phyloP scores from a whole-genome alignment of 2,797 vertebrate species.

The Xiphorhynchus erythropygius region DNA sequence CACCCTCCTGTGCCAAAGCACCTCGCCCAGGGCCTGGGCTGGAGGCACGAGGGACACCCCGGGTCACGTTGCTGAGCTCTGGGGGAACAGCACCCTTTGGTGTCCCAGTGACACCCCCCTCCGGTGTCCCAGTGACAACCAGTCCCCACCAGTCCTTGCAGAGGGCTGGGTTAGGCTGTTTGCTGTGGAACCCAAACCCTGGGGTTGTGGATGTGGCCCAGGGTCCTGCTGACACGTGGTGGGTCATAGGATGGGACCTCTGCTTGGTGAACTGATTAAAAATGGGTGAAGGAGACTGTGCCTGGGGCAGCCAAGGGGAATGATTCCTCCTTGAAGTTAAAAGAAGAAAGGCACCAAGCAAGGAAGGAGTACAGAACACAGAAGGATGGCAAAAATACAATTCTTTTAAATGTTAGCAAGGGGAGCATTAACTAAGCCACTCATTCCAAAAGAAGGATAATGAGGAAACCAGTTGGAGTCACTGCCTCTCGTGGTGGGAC shows the following conservation, averaged over 20 bases:
- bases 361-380: neutral
- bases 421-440: neutral
- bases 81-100: neutral
- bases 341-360: neutral
- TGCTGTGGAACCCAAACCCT: fast-evolving
- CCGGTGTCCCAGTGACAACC: neutral
- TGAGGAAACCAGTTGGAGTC: neutral
- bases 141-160: neutral
- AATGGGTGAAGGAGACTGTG: neutral
- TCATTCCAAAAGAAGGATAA: neutral
- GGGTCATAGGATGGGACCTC: neutral
- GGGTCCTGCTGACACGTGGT: fast-evolving
- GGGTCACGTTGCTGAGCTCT: fast-evolving
- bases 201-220: fast-evolving
- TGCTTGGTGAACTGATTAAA: neutral
- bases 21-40: fast-evolving
- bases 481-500: neutral
- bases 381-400: neutral
- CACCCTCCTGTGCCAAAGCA: neutral
- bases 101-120: neutral
- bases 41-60: neutral
- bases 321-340: neutral
- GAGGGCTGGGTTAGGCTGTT: neutral
- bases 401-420: neutral
- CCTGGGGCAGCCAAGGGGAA: neutral